Evolutionary conservation across 2,888 invertebrate species (phyloP).

Genomic region (Leistus spinibarbis): DNA sequence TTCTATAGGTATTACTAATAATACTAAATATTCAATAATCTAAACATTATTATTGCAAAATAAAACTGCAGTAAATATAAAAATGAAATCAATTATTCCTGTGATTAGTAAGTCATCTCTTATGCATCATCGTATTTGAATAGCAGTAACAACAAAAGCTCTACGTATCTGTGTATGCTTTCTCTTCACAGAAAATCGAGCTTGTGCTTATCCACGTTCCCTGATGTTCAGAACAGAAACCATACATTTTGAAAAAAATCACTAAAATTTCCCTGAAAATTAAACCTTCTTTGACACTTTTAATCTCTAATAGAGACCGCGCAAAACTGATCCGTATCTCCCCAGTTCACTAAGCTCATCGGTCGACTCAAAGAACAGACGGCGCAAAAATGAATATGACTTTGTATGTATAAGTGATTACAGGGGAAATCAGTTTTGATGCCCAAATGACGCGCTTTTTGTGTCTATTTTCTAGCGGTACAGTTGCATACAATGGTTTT

Average conservation of each 20-base stretch:
- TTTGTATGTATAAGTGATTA: slow-evolving; percentile 49
- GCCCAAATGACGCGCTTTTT: neutral
- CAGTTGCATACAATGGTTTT: neutral
- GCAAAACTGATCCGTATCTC: slow-evolving; percentile 15
- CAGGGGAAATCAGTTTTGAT: slow-evolving; percentile 45
- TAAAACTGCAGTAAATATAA: too few species aligned
- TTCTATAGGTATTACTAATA: too few species aligned
- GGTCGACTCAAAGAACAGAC: slow-evolving; percentile 24
- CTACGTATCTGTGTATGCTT: neutral
- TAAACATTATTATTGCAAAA: too few species aligned
- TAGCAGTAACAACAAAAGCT: slow-evolving; percentile 9
- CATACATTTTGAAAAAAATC: slow-evolving; percentile 53
- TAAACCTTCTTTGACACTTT: slow-evolving; percentile 54
- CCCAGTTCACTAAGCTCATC: neutral
- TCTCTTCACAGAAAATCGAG: slow-evolving; percentile 35
- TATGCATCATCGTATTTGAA: neutral
- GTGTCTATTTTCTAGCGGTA: neutral
- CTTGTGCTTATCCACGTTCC: neutral
- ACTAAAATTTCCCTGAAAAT: slow-evolving; percentile 59
- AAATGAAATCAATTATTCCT: neutral
- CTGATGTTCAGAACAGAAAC: slow-evolving; percentile 47
- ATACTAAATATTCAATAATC: too few species aligned
- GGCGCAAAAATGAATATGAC: slow-evolving; percentile 43
- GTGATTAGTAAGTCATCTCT: neutral
- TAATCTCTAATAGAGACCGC: slow-evolving; percentile 31